Base-by-base conservation (phyloP, 92 coral and sea anemone species). In the Palythoa grandis region DNA sequence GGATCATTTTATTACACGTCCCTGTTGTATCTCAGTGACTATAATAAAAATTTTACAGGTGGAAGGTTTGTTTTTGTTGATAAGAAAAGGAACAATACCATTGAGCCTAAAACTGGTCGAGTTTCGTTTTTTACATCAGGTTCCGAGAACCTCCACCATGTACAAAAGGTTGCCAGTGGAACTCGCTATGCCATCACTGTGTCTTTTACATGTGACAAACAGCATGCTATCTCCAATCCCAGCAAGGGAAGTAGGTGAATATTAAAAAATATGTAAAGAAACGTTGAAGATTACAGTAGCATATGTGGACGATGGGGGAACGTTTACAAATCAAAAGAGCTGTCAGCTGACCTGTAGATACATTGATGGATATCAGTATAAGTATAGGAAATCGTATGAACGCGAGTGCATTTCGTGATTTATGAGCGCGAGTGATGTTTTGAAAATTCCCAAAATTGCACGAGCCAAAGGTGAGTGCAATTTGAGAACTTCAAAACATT, bases 1-100 rank as follows among this genome's bases (percentile, higher is more conserved):
- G 98, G 93, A 16, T 90, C 98, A 17, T 94, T 94, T 50, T 94
- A 92, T 71, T 94, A 94, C 82, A 94, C 98, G 1, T 94, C 98
- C 0, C 67, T 94, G 25, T 87, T 94, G 10, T 94, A 94, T 84
- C 87, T 94, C 24, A 88, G 92, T 37, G 93, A 92, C 73, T 90
- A 76, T 76, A 82, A 79, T 40, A 92, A 82, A 72, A 89, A 94
- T 72, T 94, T 94, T 53, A 88, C 95, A 7, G 98, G 98, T 25
- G 98, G 98, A 12, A 79, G 91, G 23, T 94, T 94, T 88, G 89
- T 94, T 11, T 94, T 94, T 83, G 88, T 92, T 48, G 93, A 88
- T 40, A 92, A 92, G 72, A 76, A 85, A 2, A 71, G 72, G 11
- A 94, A 94, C 68, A 87, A 85, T 29, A 94, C 98, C 2, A 88